Evolutionary conservation across 2,113 vertebrate genomes (phyloP), one percentile per base, ranked within the genome.

Genomic region (Oncorhynchus tshawytscha): DNA sequence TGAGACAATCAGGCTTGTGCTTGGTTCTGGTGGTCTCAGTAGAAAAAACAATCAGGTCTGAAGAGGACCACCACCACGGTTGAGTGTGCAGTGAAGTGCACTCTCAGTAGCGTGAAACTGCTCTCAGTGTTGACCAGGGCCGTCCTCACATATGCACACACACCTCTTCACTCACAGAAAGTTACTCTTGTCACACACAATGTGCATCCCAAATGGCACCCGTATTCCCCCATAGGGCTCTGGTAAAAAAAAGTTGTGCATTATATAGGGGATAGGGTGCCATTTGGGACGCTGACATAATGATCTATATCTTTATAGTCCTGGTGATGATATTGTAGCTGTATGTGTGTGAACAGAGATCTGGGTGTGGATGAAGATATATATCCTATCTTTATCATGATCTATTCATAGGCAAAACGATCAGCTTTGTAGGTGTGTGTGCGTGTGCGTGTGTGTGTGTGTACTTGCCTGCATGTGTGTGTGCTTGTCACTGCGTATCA

Each of bases 381-480:
- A 8, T 39, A 9, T 39, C 7, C 8, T 39, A 9, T 9, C 39
- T 39, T 39, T 39, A 39, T 45, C 8, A 45, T 9, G 12, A 45
- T 45, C 39, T 67, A 6, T 34, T 9, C 16, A 34, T 34, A 31
- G 66, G 25, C 25, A 16, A 13, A 25, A 15, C 11, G 24, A 13
- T 67, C 39, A 11, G 25, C 22, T 65, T 22, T 25, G 24, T 18
- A 15, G 22, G 4, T 5, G 31, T 31, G 31, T 31, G 31, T 31
- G 31, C 1, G 31, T 31, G 31, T 31, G 31, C 5, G 31, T 31
- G 31, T 31, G 66, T 67, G 29, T 67, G 66, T 1, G 22, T 81
- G 83, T 78, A 87, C 87, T 88, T 87, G 90, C 67, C 69, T 70
- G 66, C 7, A 13, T 67, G 34, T 54, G 25, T 31, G 25, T 67